A percentile compares a stretch with the other conserved stretches of the same genome.
These are phyloP conservation scores for Chironex yamaguchii DNA, from an alignment of 30 jellyfish, hydroid and myxozoan species.

Conservation along the genomic window DNA sequence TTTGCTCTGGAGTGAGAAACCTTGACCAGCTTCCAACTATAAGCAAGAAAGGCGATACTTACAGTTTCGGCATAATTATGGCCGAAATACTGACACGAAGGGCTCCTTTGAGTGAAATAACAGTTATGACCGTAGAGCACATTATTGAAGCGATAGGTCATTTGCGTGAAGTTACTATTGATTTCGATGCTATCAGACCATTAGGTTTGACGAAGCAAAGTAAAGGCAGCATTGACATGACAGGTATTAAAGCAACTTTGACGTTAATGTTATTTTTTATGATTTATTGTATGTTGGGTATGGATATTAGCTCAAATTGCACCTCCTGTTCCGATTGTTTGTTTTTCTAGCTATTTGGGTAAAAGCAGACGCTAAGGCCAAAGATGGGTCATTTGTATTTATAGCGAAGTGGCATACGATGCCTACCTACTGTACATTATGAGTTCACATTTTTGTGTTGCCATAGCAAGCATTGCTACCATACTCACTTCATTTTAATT, in stretches of 20 bases:
- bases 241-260: no score
- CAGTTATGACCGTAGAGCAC: constrained; percentile 83
- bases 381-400: no score
- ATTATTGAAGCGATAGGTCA: constrained; percentile 90
- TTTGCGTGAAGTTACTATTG: constrained; percentile 77
- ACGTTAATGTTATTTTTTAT: no score
- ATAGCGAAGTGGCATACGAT: no score
- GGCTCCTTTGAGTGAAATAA: constrained; percentile 87
- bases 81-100: constrained; percentile 84
- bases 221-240: constrained; percentile 15
- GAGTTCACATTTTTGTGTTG: no score
- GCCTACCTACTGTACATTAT: no score
- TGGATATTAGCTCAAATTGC: no score
- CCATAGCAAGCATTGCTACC: no score
- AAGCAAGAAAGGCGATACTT: constrained; percentile 74
- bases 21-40: constrained; percentile 71
- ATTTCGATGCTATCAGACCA: constrained; percentile 73
- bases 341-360: no score
- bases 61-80: constrained; percentile 89
- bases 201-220: constrained; percentile 44
- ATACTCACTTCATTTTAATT: no score
- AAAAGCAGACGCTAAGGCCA: no score
- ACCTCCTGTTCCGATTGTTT: background rate
- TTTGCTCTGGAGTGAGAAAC: constrained; percentile 63
- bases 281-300: no score